These are phyloP conservation scores for Latrodectus hesperus DNA, from an alignment of 2,888 invertebrate species.

Conservation along the genomic window DNA sequence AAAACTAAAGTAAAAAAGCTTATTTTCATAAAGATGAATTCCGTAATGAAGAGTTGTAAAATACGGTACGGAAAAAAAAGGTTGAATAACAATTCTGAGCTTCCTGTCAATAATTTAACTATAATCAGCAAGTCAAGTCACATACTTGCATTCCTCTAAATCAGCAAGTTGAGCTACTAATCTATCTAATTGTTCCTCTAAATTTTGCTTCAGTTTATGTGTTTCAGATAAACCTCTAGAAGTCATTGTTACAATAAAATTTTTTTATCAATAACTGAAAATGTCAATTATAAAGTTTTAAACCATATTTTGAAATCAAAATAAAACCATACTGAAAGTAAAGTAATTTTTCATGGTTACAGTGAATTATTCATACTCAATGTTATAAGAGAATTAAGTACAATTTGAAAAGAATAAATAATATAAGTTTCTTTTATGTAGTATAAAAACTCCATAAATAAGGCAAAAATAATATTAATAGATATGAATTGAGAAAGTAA, in stretches of 20 bases:
- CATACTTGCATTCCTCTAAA: constrained; percentile 82
- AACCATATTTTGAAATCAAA: neutral
- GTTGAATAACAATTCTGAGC: neutral
- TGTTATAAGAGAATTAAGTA: no score
- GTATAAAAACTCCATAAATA: no score
- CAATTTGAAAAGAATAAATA: no score
- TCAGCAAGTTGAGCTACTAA: constrained; percentile 83
- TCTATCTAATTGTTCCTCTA: constrained; percentile 82
- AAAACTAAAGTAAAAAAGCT: neutral
- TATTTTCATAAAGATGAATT: neutral
- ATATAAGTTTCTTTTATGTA: no score
- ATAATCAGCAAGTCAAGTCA: neutral
- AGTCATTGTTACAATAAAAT: constrained; percentile 53
- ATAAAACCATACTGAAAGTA: neutral
- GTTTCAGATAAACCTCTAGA: constrained; percentile 80
- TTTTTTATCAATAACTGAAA: no score
- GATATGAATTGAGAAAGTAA: no score
- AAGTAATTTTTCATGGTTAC: no score
- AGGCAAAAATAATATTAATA: no score
- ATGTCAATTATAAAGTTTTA: neutral
- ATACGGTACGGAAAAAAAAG: neutral
- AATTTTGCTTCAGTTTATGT: constrained; percentile 80
- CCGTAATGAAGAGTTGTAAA: neutral
- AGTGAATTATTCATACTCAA: no score
- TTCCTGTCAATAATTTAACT: no score